These are phyloP conservation scores for Thunnus maccoyii DNA, from an alignment of 2,113 vertebrate species.

Conservation along the genomic window DNA sequence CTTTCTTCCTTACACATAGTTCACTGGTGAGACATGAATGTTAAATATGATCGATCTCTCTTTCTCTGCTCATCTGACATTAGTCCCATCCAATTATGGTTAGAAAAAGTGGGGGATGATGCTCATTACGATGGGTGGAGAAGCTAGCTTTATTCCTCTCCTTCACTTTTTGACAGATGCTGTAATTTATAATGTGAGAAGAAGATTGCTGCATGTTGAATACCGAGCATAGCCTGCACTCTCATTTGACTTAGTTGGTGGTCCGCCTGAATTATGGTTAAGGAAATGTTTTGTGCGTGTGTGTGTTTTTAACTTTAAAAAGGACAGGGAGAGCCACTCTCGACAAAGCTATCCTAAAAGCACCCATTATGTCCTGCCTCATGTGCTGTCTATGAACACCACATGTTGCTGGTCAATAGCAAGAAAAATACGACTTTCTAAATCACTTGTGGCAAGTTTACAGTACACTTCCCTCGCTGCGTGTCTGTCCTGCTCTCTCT, in stretches of 20 bases:
- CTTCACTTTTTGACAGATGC: slow-evolving; percentile 70
- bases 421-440: slow-evolving; percentile 78
- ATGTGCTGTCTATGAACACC: slow-evolving; percentile 80
- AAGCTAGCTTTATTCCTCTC: slow-evolving; percentile 55
- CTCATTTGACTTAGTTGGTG: slow-evolving; percentile 77
- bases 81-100: slow-evolving; percentile 69
- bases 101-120: slow-evolving; percentile 56
- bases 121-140: slow-evolving; percentile 74
- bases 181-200: slow-evolving; percentile 72
- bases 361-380: slow-evolving; percentile 75
- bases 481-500: slow-evolving; percentile 57
- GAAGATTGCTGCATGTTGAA: slow-evolving; percentile 65
- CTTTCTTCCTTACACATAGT: background rate
- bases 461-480: slow-evolving; percentile 61
- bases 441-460: slow-evolving; percentile 83
- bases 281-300: slow-evolving; percentile 77
- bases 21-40: slow-evolving; percentile 8
- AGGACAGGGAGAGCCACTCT: slow-evolving; percentile 69
- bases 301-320: slow-evolving; percentile 73
- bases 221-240: slow-evolving; percentile 50
- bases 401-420: slow-evolving; percentile 82
- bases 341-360: slow-evolving; percentile 73
- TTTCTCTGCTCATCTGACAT: slow-evolving; percentile 55
- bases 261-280: slow-evolving; percentile 74
- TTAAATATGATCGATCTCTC: slow-evolving; percentile 33